Evolutionary conservation across 2,888 invertebrate genomes (phyloP), one percentile per base, ranked within the genome.

Genomic region (Chironomus riparius): DNA sequence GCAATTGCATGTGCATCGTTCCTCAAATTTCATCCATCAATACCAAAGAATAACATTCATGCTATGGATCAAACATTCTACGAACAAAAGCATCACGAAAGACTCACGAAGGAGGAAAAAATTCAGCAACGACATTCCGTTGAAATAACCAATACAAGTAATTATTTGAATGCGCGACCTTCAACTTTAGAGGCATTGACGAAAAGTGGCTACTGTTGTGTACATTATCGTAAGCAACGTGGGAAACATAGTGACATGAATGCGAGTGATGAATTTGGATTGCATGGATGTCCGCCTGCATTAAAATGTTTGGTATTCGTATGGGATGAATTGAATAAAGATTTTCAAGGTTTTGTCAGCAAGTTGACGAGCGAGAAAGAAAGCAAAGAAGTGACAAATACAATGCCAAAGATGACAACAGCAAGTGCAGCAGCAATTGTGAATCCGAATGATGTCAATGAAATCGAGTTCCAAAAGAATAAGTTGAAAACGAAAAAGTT

Each of bases 1-100:
- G 97, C 98, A 5, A 98, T 98, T 91, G 97, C 98, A 0, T 97
- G 97, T 82, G 96, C 98, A 0, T 95, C 97, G 0, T 98, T 95
- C 82, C 87, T 98, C 7, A 97, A 97, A 84, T 98, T 98, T 82
- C 93, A 95, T 83, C 95, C 95, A 0, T 89, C 90, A 47, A 83
- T 95, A 77, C 93, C 94, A 18, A 95, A 95, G 81, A 68, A 56
- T 12, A 76, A 50, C 21, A 38, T 76, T 10, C 69, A 76, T 68
- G 69, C 38, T 4, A 56, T 50, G 68, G 69, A 69, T 24, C 50
- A 69, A 10, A 69, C 56, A 56, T 13, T 65, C 10, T 24, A 24
- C 3, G 76, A 76, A 28, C 50, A 68, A 56, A 68, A 10, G 79
- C 83, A 85, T 28, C 83, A 84, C 72, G 83, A 85, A 76, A 86